Conservation (phyloP, 1,140 invertebrate species). For the Cotesia chilonis region DNA sequence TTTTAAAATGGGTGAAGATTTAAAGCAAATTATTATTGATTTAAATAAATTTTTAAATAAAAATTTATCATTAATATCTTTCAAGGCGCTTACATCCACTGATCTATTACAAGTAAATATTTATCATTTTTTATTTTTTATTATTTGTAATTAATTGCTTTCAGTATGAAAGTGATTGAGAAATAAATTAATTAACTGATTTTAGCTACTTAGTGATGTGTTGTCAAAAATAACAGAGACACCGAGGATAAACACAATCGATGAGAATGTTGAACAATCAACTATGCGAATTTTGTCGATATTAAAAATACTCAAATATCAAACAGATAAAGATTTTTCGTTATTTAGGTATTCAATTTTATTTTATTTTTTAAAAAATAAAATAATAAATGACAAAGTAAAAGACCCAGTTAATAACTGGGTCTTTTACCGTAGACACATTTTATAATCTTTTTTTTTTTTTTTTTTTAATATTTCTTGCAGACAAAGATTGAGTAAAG, state of each 20-base stretch:
- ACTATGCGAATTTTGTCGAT: constrained; percentile 71
- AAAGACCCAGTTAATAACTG: no score
- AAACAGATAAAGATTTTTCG: constrained; percentile 68
- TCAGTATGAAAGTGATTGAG: not conserved
- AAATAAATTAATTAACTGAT: constrained; percentile 16
- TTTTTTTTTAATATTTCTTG: constrained; percentile 55
- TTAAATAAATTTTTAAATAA: constrained; percentile 79
- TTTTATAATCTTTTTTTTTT: no score
- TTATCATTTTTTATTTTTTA: constrained; percentile 16
- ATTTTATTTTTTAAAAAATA: constrained; percentile 27
- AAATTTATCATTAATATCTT: constrained; percentile 85
- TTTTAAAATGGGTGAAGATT: constrained; percentile 73
- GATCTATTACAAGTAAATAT: constrained; percentile 75
- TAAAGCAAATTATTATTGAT: constrained; percentile 82
- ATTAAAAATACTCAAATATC: constrained; percentile 76
- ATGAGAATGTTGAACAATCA: constrained; percentile 72
- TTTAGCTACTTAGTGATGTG: constrained; percentile 73
- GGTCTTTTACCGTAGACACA: no score
- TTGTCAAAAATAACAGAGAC: constrained; percentile 72
- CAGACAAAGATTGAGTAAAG: constrained; percentile 77
- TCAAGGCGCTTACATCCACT: constrained; percentile 80
- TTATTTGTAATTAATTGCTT: constrained; percentile 7
- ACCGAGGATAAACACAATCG: constrained; percentile 69
- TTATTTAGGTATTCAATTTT: constrained; percentile 51
- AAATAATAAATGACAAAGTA: constrained; percentile 20